Percentiles rank a stretch among this genome's conserved stretches.
phyloP scores from a whole-genome alignment of 2,888 invertebrate genomes.

The Empis livida region DNA sequence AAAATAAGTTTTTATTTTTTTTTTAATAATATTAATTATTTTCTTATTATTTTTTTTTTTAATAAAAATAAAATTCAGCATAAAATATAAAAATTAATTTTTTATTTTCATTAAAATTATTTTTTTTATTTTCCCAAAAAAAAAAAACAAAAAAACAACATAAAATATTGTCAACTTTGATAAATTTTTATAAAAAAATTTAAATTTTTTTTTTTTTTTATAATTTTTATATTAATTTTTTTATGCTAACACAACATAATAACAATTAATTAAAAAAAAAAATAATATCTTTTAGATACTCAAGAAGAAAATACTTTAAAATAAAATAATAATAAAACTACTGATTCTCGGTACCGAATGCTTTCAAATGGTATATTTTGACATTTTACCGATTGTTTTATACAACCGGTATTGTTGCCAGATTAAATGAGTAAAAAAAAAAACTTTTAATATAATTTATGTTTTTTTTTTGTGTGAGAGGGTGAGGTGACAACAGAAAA shows the following conservation, averaged over 20 bases:
- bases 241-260: not conserved
- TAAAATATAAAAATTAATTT: too few species aligned
- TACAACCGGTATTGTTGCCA: not conserved
- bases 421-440: not conserved
- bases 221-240: not conserved
- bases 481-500: too few species aligned
- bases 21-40: too few species aligned
- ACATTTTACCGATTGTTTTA: conserved; percentile 3
- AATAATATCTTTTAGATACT: too few species aligned
- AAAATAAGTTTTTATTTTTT: too few species aligned
- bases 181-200: not conserved
- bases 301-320: too few species aligned
- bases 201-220: not conserved
- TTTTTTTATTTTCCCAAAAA: not conserved
- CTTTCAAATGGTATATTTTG: conserved; percentile 4
- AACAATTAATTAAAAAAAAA: too few species aligned
- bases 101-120: not conserved
- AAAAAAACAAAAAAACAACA: too few species aligned
- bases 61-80: too few species aligned
- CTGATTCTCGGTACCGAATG: not conserved
- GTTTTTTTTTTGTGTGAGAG: too few species aligned
- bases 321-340: not conserved
- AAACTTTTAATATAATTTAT: too few species aligned
- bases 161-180: not conserved
- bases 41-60: too few species aligned